Percentiles rank a stretch among this genome's conserved stretches.
These are phyloP conservation scores for Eupithecia dodoneata DNA, from an alignment of 2,888 invertebrate genomes.

Conservation along the genomic window DNA sequence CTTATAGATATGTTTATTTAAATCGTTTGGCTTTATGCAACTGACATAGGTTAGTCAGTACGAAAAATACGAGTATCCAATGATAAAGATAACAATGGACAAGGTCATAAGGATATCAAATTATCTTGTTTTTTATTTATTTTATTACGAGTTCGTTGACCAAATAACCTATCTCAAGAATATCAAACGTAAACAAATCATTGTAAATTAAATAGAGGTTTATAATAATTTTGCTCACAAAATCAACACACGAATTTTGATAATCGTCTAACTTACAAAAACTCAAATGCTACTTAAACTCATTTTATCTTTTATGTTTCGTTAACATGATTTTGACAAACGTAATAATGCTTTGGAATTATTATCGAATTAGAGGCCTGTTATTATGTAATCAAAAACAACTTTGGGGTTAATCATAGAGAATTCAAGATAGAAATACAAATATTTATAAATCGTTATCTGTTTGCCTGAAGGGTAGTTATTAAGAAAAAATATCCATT, in stretches of 20 bases:
- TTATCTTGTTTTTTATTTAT: not conserved
- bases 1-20: not conserved
- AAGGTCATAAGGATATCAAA: not conserved
- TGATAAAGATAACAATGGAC: not conserved
- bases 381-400: conserved; percentile 74
- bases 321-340: conserved; percentile 47
- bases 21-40: not conserved
- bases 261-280: conserved; percentile 5
- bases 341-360: conserved; percentile 41
- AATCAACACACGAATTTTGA: not conserved
- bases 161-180: not conserved
- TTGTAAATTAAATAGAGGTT: not conserved
- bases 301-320: conserved; percentile 20
- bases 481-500: conserved; percentile 38
- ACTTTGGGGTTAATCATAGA: conserved; percentile 68
- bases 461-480: conserved; percentile 60
- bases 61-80: not conserved
- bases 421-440: conserved; percentile 58
- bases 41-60: not conserved
- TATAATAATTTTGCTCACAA: not conserved
- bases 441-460: conserved; percentile 25
- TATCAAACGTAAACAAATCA: not conserved
- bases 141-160: not conserved
- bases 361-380: conserved; percentile 50
- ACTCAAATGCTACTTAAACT: conserved; percentile 7